Percentiles rank a stretch among this genome's conserved stretches.
These are phyloP conservation scores for Felis chaus DNA, from an alignment of 2,113 vertebrate genomes.

Conservation along the genomic window DNA sequence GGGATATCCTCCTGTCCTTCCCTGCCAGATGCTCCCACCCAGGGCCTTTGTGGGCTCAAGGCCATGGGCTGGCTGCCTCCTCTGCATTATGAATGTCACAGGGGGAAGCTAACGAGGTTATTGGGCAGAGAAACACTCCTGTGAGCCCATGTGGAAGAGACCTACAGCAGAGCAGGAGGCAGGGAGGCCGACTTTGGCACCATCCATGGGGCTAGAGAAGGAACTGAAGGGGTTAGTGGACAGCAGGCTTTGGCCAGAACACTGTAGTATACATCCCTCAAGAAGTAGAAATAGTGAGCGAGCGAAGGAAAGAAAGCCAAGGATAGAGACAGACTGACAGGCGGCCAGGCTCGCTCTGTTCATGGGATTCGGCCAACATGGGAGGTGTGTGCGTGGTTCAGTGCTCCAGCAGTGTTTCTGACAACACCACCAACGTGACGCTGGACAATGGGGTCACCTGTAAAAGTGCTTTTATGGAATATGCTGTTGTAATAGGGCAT, in stretches of 20 bases:
- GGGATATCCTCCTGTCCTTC: conserved; percentile 74
- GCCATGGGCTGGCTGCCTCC: conserved; percentile 92
- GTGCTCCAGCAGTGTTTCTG: not conserved
- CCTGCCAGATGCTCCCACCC: conserved; percentile 80
- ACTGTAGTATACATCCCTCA: not conserved
- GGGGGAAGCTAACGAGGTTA: conserved; percentile 93
- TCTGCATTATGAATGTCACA: conserved; percentile 94
- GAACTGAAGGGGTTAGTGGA: not conserved
- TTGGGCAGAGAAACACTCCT: conserved; percentile 92
- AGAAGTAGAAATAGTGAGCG: not conserved
- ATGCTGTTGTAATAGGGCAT: not conserved
- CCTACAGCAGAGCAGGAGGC: conserved; percentile 95
- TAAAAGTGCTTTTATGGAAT: not conserved
- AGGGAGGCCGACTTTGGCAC: conserved; percentile 79
- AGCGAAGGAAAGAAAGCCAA: not conserved
- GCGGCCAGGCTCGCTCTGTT: not conserved
- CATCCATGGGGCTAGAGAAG: not conserved
- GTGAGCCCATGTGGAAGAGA: conserved; percentile 94
- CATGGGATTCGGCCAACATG: not conserved
- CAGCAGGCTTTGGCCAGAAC: not conserved
- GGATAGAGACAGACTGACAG: not conserved
- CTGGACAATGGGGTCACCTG: fast-evolving
- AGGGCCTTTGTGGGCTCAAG: conserved; percentile 85
- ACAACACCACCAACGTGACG: not conserved
- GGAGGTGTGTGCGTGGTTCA: not conserved